phyloP scores from a whole-genome alignment of 1,140 invertebrate genomes.

The Antheraea pernyi region DNA sequence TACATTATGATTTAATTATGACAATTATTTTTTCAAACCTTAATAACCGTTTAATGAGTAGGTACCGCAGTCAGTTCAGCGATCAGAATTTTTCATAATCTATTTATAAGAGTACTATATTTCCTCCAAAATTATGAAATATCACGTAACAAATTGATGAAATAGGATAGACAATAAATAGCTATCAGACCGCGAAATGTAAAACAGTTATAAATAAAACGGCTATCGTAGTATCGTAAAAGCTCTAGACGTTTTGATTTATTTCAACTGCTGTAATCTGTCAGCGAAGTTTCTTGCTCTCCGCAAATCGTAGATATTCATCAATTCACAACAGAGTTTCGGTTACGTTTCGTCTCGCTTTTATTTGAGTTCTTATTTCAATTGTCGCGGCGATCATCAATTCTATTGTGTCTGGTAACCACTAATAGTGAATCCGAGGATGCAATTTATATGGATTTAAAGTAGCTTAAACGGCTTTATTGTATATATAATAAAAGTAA shows the following conservation, averaged over 20 bases:
- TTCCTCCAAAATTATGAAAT: neutral
- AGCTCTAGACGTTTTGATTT: constrained; percentile 46
- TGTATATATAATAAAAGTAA: neutral
- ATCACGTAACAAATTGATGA: neutral
- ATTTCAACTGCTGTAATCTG: constrained; percentile 46
- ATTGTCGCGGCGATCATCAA: constrained; percentile 36
- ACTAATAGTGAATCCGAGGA: constrained; percentile 6
- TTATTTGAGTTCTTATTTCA: constrained; percentile 37
- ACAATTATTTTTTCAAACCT: no score
- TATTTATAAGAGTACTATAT: no score
- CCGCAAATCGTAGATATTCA: constrained; percentile 30
- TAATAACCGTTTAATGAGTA: no score
- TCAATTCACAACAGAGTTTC: constrained; percentile 44
- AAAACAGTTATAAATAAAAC: constrained; percentile 17
- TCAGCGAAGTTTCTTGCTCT: constrained; percentile 42
- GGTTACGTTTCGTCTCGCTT: constrained; percentile 30
- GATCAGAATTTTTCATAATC: no score
- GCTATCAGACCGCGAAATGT: neutral
- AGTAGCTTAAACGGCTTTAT: neutral
- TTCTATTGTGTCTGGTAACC: constrained; percentile 23
- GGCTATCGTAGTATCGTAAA: constrained; percentile 15
- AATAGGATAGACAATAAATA: neutral
- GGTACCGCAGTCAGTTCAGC: no score
- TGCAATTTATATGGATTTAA: constrained; percentile 12
- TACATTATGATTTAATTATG: no score